Conservation (phyloP, 1,140 invertebrate species). For the Dendroctonus ponderosae region DNA sequence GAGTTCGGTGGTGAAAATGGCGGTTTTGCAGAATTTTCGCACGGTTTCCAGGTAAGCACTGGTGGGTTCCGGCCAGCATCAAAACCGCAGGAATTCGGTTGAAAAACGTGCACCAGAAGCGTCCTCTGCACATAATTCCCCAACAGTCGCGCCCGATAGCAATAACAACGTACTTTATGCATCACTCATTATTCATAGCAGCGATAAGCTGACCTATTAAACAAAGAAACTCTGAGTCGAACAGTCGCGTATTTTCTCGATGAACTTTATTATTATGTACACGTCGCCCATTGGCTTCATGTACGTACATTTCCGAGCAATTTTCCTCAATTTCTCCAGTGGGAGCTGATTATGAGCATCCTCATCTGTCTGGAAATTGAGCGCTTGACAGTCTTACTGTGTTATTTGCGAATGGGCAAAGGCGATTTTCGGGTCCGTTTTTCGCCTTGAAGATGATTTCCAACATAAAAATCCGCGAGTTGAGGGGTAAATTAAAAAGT, state of each 20-base stretch:
- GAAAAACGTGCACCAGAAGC: background rate
- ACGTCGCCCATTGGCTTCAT: background rate
- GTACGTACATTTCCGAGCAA: too few relatives aligned
- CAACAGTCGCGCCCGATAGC: background rate
- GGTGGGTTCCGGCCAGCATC: background rate
- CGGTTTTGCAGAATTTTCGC: background rate
- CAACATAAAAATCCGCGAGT: too few relatives aligned
- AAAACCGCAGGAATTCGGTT: background rate
- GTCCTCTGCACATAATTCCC: background rate
- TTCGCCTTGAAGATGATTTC: too few relatives aligned
- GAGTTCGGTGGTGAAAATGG: background rate
- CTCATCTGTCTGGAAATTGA: too few relatives aligned
- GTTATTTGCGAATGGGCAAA: too few relatives aligned
- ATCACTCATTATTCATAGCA: background rate
- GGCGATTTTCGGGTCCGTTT: too few relatives aligned
- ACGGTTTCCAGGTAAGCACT: background rate
- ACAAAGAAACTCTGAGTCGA: background rate
- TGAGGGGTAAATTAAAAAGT: too few relatives aligned
- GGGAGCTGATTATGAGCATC: too few relatives aligned
- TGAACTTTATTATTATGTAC: background rate
- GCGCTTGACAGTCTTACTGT: too few relatives aligned
- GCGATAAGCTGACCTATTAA: constrained; percentile 3
- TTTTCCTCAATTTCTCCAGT: too few relatives aligned
- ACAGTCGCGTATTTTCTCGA: background rate
- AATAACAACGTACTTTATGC: background rate